Evolutionary conservation across 2,113 vertebrate species (phyloP), one percentile per base, ranked within the genome.

Genomic region (Sinocyclocheilus anophthalmus): DNA sequence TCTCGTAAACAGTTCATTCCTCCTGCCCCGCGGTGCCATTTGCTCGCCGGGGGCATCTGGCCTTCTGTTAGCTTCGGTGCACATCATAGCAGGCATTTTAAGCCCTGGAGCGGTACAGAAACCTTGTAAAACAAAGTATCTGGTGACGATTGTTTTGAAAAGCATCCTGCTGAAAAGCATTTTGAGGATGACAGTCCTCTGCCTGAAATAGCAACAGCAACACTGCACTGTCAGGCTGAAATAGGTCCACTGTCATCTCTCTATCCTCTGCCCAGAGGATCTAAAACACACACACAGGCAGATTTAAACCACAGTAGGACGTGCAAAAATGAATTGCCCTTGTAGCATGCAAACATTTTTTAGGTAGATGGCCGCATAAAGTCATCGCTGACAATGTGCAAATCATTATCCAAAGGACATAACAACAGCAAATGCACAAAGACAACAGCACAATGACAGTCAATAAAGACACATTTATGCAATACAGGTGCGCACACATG

Each of bases 71-170:
- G 37, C 72, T 24, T 57, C 75, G 65, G 76, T 53, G 67, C 55
- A 88, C 88, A 91, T 90, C 88, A 92, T 88, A 91, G 88, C 88
- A 53, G 77, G 91, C 88, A 89, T 91, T 92, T 92, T 93, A 93
- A 92, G 91, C 90, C 90, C 83, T 33, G 81, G 87, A 48, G 84
- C 84, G 78, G 90, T 91, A 92, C 82, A 93, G 87, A 88, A 86
- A 90, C 88, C 91, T 93, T 92, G 92, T 92, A 93, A 93, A 93
- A 93, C 83, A 92, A 92, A 92, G 91, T 87, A 90, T 92, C 90
- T 90, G 84, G 91, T 92, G 91, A 92, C 91, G 86, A 94, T 93
- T 94, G 93, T 94, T 94, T 94, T 93, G 92, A 94, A 92, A 94
- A 93, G 93, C 92, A 91, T 91, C 90, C 90, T 88, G 88, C 89